Evolutionary conservation across 2,888 invertebrate species (phyloP).

Genomic region (Luperina nickerlii): DNA sequence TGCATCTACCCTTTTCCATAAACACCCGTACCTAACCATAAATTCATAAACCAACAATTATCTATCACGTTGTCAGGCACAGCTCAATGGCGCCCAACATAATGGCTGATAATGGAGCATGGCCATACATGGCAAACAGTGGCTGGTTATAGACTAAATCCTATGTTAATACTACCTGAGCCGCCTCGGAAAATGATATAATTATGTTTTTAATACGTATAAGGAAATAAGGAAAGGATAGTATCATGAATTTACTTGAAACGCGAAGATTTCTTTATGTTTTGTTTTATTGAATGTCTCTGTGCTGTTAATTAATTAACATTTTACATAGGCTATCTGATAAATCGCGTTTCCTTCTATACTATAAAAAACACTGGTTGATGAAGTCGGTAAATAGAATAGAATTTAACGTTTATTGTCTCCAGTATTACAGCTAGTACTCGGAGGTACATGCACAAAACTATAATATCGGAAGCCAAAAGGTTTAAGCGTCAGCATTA

Average conservation of each 20-base stretch:
- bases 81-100: conserved; percentile 44
- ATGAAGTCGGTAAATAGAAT: too few relatives aligned
- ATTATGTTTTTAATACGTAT: conserved; percentile 58
- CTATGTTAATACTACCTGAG: conserved; percentile 58
- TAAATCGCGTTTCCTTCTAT: conserved; percentile 16
- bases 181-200: conserved; percentile 44
- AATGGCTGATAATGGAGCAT: conserved; percentile 48
- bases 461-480: too few relatives aligned
- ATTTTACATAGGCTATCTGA: neutral
- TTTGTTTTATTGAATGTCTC: neutral
- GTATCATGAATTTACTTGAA: conserved; percentile 45
- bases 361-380: neutral
- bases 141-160: conserved; percentile 56
- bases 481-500: too few relatives aligned
- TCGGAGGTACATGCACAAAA: too few relatives aligned
- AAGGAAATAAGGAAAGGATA: conserved; percentile 54
- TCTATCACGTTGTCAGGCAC: conserved; percentile 13
- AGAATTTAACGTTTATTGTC: too few relatives aligned
- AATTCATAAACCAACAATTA: conserved; percentile 14
- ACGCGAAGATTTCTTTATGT: conserved; percentile 29
- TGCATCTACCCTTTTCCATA: neutral
- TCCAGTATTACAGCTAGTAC: too few relatives aligned
- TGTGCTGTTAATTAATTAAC: conserved; percentile 32
- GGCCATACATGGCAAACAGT: conserved; percentile 54
- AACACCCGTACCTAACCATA: neutral